phyloP scores from a whole-genome alignment of 2,888 invertebrate genomes.

The Xiphydria camelus region DNA sequence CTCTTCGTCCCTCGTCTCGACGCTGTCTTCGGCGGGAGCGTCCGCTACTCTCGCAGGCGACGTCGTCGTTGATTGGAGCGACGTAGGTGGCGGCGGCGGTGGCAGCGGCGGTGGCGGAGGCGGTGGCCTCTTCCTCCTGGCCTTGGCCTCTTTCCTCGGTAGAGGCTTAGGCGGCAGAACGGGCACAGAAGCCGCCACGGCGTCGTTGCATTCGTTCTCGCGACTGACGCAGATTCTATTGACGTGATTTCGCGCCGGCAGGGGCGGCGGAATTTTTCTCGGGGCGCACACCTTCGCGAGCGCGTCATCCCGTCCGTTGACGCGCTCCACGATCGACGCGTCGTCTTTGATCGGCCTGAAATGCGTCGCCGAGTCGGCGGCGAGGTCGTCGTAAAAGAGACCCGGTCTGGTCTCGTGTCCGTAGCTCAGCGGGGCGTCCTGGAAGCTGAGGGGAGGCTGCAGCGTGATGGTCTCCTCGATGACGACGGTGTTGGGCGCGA shows the following conservation, averaged over 20 bases:
- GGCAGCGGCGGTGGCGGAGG: conserved; percentile 56
- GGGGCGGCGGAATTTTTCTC: conserved; percentile 25
- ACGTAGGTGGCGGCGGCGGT: conserved; percentile 31
- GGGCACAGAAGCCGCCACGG: conserved; percentile 28
- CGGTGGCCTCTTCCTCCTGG: conserved; percentile 51
- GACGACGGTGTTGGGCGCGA: conserved; percentile 52
- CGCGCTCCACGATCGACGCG: conserved; percentile 45
- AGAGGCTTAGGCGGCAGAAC: conserved; percentile 54
- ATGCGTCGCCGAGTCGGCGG: conserved; percentile 48
- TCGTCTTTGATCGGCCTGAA: conserved; percentile 50
- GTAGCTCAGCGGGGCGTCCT: conserved; percentile 64
- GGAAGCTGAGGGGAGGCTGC: conserved; percentile 59
- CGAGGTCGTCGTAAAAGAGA: conserved; percentile 45
- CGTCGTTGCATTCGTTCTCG: conserved; percentile 5
- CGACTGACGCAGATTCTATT: conserved; percentile 46
- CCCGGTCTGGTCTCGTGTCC: conserved; percentile 51
- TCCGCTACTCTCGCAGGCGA: neutral
- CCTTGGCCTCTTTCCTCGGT: conserved; percentile 51
- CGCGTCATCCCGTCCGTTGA: conserved; percentile 32
- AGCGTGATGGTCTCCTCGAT: conserved; percentile 52
- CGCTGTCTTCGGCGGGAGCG: neutral
- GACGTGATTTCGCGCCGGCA: conserved; percentile 44
- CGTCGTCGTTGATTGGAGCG: neutral
- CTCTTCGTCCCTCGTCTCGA: conserved; percentile 12
- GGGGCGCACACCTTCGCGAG: neutral